Evolutionary conservation across 2,888 invertebrate genomes (phyloP).

Genomic region (Andrena bucephala): DNA sequence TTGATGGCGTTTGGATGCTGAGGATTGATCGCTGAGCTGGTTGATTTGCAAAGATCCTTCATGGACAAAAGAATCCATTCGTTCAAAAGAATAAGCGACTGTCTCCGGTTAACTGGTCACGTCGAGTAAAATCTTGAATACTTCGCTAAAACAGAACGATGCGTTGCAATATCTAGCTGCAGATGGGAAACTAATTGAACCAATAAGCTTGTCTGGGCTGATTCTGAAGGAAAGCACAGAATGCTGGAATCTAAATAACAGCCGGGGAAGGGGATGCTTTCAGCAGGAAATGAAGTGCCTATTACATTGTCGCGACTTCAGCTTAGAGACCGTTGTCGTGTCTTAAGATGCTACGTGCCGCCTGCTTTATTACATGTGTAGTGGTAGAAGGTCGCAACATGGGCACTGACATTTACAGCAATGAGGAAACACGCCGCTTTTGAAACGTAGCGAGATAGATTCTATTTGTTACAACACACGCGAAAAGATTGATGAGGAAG

Average conservation of each 20-base stretch:
- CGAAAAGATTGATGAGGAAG: too few species aligned
- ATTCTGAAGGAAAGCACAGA: slow-evolving; percentile 3
- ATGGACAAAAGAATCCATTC: not conserved
- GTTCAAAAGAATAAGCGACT: not conserved
- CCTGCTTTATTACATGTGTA: slow-evolving; percentile 4
- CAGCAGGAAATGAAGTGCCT: slow-evolving; percentile 24
- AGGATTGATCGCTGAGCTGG: not conserved
- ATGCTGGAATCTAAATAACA: slow-evolving; percentile 13
- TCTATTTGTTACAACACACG: not conserved
- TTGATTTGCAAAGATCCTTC: too few species aligned
- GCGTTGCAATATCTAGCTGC: not conserved
- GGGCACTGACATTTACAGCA: not conserved
- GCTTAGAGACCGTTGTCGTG: slow-evolving; percentile 12
- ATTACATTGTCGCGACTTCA: slow-evolving; percentile 23
- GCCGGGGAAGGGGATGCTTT: slow-evolving; percentile 1
- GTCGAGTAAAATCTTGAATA: not conserved
- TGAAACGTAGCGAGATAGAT: not conserved
- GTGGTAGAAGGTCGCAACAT: not conserved
- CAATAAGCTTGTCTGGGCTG: not conserved
- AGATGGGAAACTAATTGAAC: not conserved
- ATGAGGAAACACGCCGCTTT: not conserved
- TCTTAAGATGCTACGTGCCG: slow-evolving; percentile 16
- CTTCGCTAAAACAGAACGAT: not conserved
- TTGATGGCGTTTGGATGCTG: not conserved
- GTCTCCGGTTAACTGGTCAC: not conserved